phyloP scores from a whole-genome alignment of 1,140 invertebrate species.

The Macrostomum lignano region DNA sequence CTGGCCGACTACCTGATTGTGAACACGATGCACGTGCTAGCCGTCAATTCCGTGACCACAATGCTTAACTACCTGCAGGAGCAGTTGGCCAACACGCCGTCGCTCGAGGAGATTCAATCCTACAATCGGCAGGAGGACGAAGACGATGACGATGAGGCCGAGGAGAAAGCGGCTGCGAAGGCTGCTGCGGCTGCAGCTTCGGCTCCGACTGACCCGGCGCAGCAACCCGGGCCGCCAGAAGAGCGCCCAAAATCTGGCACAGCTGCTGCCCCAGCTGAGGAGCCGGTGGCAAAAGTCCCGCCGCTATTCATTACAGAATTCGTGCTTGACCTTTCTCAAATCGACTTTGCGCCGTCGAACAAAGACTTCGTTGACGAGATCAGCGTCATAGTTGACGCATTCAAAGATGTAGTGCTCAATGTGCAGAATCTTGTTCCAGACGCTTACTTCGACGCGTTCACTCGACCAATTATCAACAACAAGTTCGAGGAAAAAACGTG shows the following conservation, averaged over 20 bases:
- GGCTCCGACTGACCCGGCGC: too few relatives aligned
- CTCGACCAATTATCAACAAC: constrained; percentile 39
- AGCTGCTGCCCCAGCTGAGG: constrained; percentile 12
- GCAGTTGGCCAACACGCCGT: constrained; percentile 34
- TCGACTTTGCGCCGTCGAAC: constrained; percentile 21
- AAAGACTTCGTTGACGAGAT: constrained; percentile 21
- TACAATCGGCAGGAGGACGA: constrained; percentile 11
- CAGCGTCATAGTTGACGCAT: constrained; percentile 12
- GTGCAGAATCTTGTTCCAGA: constrained; percentile 25
- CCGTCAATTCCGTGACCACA: constrained; percentile 36
- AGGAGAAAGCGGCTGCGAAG: not conserved
- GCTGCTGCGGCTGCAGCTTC: not conserved
- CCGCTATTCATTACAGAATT: constrained; percentile 25
- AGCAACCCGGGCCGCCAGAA: too few relatives aligned
- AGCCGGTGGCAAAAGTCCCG: constrained; percentile 13
- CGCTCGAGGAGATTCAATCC: constrained; percentile 17
- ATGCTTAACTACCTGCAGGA: constrained; percentile 33
- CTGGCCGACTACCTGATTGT: constrained; percentile 42
- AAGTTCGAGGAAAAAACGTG: constrained; percentile 39
- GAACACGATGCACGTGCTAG: constrained; percentile 37
- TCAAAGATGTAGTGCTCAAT: constrained; percentile 18
- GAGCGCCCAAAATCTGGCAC: not conserved
- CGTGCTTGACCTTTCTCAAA: constrained; percentile 20
- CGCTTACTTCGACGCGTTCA: constrained; percentile 27
- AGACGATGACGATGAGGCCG: constrained; percentile 8